Conservation (phyloP, 2,113 vertebrate genomes). For the Brachyhypopomus gauderio region DNA sequence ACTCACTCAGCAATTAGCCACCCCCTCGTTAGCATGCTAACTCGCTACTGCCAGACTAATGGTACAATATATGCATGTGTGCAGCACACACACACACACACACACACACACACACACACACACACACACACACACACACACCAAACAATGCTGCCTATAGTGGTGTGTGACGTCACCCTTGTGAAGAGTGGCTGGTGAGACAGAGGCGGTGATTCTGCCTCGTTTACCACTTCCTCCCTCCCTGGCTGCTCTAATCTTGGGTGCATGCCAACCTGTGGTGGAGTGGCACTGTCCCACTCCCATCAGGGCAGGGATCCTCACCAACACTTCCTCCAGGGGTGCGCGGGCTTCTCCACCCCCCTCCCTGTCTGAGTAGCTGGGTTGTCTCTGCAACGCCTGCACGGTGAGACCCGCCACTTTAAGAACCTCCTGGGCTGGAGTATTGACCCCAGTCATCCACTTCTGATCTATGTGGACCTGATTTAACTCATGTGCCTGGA, state of each 20-base stretch:
- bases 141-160: conserved; percentile 67
- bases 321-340: conserved; percentile 16
- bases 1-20: conserved; percentile 4
- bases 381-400: background rate
- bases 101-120: background rate
- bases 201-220: conserved; percentile 46
- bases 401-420: no score
- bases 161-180: conserved; percentile 62
- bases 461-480: background rate
- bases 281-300: conserved; percentile 32
- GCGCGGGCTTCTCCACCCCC: conserved; percentile 22
- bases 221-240: conserved; percentile 53
- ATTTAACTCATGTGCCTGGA: background rate
- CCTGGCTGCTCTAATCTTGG: conserved; percentile 21
- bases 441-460: background rate
- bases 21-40: conserved; percentile 33
- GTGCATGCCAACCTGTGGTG: conserved; percentile 20
- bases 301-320: conserved; percentile 21
- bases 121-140: conserved; percentile 3
- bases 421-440: background rate
- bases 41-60: conserved; percentile 22
- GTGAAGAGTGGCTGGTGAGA: conserved; percentile 58
- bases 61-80: background rate
- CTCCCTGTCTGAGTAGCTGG: conserved; percentile 14
- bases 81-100: conserved; percentile 8